Base-by-base conservation (phyloP, 2,888 invertebrate genomes). In the Tanytarsus gracilentus region DNA sequence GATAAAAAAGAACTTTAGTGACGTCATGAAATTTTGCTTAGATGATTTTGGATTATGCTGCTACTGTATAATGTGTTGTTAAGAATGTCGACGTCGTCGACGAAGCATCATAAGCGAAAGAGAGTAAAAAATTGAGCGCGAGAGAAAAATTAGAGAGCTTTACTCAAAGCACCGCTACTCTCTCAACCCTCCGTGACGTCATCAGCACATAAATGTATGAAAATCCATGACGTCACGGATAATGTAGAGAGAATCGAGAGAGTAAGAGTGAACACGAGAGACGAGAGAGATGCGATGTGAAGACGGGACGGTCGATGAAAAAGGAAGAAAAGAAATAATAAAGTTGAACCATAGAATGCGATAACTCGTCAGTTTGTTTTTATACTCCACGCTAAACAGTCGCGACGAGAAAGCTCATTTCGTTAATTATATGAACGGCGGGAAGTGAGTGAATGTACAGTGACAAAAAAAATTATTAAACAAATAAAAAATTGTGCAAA, bases 311-410 rank as follows among this genome's bases (percentile, higher is more conserved):
- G 49, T 26, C n/a, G 49, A 51, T 30, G 51, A 29, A 39, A 58
- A 56, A 58, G 44, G 56, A 44, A 58, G 44, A 29, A 51, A 53
- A 40, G 40, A 40, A 58, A 58, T 39, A 58, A 44, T 58, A 58
- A 29, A 58, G 44, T 58, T 18, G n/a, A n/a, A 27, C 29, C 29
- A 29, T 44, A 58, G 44, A 58, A 58, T 27, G 27, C 48, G 58
- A 58, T 58, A 58, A 29, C 58, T 58, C 40, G 44, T 44, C 40
- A 58, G 58, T 58, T 29, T 58, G 58, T 58, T 58, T 58, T 58
- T 58, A 58, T 58, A 58, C 26, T 48, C 40, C 58, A 40, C 48
- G 58, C 29, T 48, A 48, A 29, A 29, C 58, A 29, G 58, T 48
- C 58, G 58, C 29, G 44, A 44, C 21, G 8, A 44, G 18, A 16